A percentile compares a stretch with the other conserved stretches of the same genome.
These are phyloP conservation scores for Sturnira hondurensis DNA, from an alignment of 2,113 vertebrate genomes.

Conservation along the genomic window DNA sequence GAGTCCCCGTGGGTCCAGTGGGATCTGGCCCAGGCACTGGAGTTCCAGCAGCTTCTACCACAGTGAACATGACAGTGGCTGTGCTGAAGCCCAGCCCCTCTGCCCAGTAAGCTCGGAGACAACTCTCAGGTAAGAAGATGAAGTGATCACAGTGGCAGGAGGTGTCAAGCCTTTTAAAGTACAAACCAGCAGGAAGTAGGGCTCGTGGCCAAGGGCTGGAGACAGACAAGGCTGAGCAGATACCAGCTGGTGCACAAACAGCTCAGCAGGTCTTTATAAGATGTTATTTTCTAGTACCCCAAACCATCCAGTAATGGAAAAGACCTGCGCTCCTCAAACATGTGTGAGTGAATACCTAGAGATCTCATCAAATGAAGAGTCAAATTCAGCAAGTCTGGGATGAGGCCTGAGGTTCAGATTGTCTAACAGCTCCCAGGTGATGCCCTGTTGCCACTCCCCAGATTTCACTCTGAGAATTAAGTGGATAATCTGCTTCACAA, in stretches of 20 bases:
- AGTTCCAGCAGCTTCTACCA: neutral
- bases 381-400: neutral
- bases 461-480: neutral
- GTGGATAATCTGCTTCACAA: neutral
- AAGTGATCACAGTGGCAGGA: neutral
- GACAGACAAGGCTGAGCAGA: neutral
- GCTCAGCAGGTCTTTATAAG: neutral
- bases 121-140: neutral
- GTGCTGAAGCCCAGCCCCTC: neutral
- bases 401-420: neutral
- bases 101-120: neutral
- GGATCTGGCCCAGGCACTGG: neutral
- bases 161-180: neutral
- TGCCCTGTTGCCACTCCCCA: neutral
- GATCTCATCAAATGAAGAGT: neutral
- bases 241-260: neutral
- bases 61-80: accelerated
- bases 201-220: accelerated
- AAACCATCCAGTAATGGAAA: neutral
- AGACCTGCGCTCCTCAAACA: neutral
- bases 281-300: neutral
- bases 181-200: neutral
- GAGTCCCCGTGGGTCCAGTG: neutral
- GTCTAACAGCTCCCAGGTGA: neutral
- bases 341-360: neutral